phyloP scores from a whole-genome alignment of 2,113 vertebrate genomes.

The Phrynocephalus versicolor region DNA sequence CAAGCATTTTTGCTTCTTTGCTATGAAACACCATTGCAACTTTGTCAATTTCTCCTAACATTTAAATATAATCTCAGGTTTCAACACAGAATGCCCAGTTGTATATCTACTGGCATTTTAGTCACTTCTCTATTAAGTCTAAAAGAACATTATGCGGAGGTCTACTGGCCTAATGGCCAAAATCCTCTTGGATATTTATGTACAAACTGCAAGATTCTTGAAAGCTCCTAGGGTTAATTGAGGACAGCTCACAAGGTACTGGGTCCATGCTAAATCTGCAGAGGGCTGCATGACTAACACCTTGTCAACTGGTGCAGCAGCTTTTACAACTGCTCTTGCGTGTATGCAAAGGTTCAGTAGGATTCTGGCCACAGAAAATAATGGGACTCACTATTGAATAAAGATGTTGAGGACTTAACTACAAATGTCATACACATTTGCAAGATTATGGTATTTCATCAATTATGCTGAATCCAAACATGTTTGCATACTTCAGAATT shows the following conservation, averaged over 20 bases:
- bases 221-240: too few relatives aligned
- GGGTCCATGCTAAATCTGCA: too few relatives aligned
- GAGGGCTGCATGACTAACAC: too few relatives aligned
- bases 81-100: neutral
- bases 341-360: too few relatives aligned
- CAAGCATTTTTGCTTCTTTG: neutral
- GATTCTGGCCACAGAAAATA: neutral
- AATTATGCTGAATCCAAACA: neutral
- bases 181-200: too few relatives aligned
- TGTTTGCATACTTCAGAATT: neutral
- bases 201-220: too few relatives aligned
- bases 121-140: neutral
- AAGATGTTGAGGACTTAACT: neutral
- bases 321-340: too few relatives aligned
- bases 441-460: neutral
- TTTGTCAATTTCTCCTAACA: neutral
- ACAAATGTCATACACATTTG: neutral
- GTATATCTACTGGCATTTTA: neutral
- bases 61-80: neutral
- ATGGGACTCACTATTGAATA: neutral
- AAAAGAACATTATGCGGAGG: neutral
- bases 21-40: rapidly evolving
- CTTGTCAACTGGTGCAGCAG: too few relatives aligned
- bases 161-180: too few relatives aligned
- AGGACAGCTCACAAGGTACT: too few relatives aligned